These are phyloP conservation scores for Coilia nasus DNA, from an alignment of 2,797 vertebrate genomes.

Conservation along the genomic window DNA sequence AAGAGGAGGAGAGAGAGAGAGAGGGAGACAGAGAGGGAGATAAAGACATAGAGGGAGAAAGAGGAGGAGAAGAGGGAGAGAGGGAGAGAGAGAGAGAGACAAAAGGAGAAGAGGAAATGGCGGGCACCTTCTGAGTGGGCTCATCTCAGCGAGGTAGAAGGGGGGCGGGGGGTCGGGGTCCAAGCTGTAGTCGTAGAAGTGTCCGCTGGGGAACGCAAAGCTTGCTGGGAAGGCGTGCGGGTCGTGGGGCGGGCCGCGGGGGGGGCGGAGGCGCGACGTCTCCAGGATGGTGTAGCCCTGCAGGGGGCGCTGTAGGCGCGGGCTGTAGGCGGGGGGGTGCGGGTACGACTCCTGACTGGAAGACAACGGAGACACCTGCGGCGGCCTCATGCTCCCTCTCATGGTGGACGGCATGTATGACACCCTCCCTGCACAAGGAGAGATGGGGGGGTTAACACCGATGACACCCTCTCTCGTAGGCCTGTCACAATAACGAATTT, in stretches of 20 bases:
- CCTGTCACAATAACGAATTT: no score
- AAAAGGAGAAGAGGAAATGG: no score
- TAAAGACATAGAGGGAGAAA: not conserved
- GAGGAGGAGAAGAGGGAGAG: not conserved
- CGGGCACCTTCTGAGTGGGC: slow-evolving; percentile 73
- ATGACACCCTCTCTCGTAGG: no score
- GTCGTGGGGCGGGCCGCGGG: slow-evolving; percentile 88
- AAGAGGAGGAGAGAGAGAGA: not conserved
- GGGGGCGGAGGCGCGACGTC: slow-evolving; percentile 88
- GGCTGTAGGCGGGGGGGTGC: slow-evolving; percentile 98
- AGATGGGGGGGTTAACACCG: not conserved
- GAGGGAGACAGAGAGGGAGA: not conserved
- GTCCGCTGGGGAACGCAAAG: slow-evolving; percentile 87
- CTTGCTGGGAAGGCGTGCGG: slow-evolving; percentile 75
- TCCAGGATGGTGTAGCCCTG: slow-evolving; percentile 90
- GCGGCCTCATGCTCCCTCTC: slow-evolving; percentile 90
- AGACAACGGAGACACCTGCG: slow-evolving; percentile 93
- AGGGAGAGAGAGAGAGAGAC: no score
- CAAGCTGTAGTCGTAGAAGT: slow-evolving; percentile 92
- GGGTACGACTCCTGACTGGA: slow-evolving; percentile 97
- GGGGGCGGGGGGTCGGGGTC: slow-evolving; percentile 85
- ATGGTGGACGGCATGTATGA: slow-evolving; percentile 56
- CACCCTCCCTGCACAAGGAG: not conserved
- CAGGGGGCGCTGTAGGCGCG: slow-evolving; percentile 90
- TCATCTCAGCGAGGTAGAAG: slow-evolving; percentile 98